Percentiles rank a stretch among this genome's conserved stretches.
Evolutionary conservation across 2,797 vertebrate species (phyloP).

Genomic region (Propithecus deckenii): DNA sequence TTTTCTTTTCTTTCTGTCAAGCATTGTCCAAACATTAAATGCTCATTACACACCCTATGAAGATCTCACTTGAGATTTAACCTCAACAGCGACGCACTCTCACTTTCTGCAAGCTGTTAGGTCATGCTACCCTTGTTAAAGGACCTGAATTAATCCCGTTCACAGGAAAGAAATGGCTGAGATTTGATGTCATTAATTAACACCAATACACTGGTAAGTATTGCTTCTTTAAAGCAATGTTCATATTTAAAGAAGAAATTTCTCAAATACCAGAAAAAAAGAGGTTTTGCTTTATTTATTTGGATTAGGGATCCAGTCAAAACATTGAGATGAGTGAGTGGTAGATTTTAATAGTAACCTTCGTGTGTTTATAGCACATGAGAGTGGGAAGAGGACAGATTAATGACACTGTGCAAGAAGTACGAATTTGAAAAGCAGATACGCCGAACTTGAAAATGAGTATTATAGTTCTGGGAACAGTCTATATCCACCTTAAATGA

Average conservation of each 20-base stretch:
- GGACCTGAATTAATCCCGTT: not conserved
- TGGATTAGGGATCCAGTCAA: not conserved
- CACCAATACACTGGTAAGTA: fast-evolving
- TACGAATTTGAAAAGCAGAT: no score
- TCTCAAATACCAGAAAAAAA: not conserved
- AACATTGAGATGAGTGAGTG: not conserved
- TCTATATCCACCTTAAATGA: fast-evolving
- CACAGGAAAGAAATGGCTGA: not conserved
- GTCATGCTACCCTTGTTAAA: not conserved
- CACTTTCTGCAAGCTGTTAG: not conserved
- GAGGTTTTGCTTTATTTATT: not conserved
- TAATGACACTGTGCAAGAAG: no score
- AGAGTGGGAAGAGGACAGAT: fast-evolving
- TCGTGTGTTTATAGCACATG: fast-evolving
- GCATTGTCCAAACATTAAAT: not conserved
- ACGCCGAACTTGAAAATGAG: not conserved
- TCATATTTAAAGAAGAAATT: not conserved
- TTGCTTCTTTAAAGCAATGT: not conserved
- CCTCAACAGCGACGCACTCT: not conserved
- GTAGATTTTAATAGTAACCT: not conserved
- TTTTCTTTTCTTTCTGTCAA: not conserved
- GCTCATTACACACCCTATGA: not conserved
- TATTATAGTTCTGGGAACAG: fast-evolving
- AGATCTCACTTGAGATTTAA: not conserved
- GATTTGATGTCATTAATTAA: not conserved